Base-by-base conservation (phyloP, 2,888 invertebrate genomes). In the Caradrina kadenii region DNA sequence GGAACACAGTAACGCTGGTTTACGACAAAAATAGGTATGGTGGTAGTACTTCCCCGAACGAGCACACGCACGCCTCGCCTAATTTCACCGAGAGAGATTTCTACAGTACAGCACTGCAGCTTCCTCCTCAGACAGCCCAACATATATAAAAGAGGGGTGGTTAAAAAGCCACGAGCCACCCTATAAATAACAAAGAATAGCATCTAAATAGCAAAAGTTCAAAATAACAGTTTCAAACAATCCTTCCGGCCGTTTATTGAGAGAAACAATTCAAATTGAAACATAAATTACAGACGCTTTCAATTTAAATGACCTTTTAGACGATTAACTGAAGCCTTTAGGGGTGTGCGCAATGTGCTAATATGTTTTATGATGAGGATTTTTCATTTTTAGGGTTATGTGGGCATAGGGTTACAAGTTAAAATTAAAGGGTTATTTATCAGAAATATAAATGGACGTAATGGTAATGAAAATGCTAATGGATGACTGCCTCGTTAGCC, bases 241-340 rank as follows among this genome's bases (percentile, higher is more conserved):
- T 76, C 82, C 81, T 77, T 80, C 75, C 69, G 48, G 60, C 79
- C 59, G 80, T 83, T 82, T 84, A 82, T 83, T 80, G 79, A 72
- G 75, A 72, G 82, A 80, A 83, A 83, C 85, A 81, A 82, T 87
- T 82, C 81, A 73, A 83, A 86, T 81, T 81, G 83, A 80, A 84
- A 83, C 81, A 77, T 81, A 81, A 84, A 87, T 88, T 87, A 84
- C 82, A 55, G 62, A 64, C 65, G 82, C 71, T 81, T 81, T 80
- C 83, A 80, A 76, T 80, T 83, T 80, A 83, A 87, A 87, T 81
- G 83, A 84, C 85, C 82, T 80, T 83, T 84, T 79, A 83, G 81
- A 70, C 81, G 81, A 83, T 83, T 82, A 85, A 86, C 73, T 80
- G 83, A 55, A 42, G 65, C 73, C n/a, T 45, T 64, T 56, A 71